Base-by-base conservation (phyloP, 2,888 invertebrate species). In the Serripes groenlandicus region DNA sequence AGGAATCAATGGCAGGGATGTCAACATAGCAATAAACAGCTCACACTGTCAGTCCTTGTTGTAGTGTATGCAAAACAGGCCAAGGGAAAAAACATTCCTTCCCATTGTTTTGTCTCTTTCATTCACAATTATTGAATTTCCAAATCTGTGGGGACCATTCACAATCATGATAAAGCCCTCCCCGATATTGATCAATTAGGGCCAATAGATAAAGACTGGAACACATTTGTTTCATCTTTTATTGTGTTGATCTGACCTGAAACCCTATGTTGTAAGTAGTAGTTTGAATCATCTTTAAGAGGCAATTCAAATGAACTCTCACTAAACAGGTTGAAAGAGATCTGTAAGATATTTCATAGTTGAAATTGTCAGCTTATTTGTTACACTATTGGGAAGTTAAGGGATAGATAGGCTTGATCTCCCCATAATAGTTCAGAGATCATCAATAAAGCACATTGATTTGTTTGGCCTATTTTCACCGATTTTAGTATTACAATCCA, bases 71-170 rank as follows among this genome's bases (percentile, higher is more conserved):
- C 66, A 21, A 42, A 66, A 66, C 66, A 42, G 42, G 42, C 66
- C 66, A 42, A 42, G 28, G 42, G 66, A 66, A 42, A 35, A 66
- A 62, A 28, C 23, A 28, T 26, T 34, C 42, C 66, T 26, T 66
- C 42, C 49, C 66, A 66, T 66, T 66, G 66, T 66, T 66, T 66
- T 34, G 34, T 37, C n/a, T 42, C 71, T 74, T 83, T 83, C 83
- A 83, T 83, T 83, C 79, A 83, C 77, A 83, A 80, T 83, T 83
- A 83, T 83, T 83, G 83, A 83, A 80, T 83, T 83, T 83, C 72
- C 83, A 85, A 85, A 81, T 85, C 81, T 81, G 81, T 60, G 52
- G 81, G 73, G 81, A 85, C 76, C 76, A 66, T 68, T 85, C 78
- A 73, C 75, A 85, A 70, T 62, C 60, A 42, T 23, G 35, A 56